Percentiles rank a stretch among this genome's conserved stretches.
Conservation (phyloP, 2,113 vertebrate genomes). For the Carlito syrichta region DNA sequence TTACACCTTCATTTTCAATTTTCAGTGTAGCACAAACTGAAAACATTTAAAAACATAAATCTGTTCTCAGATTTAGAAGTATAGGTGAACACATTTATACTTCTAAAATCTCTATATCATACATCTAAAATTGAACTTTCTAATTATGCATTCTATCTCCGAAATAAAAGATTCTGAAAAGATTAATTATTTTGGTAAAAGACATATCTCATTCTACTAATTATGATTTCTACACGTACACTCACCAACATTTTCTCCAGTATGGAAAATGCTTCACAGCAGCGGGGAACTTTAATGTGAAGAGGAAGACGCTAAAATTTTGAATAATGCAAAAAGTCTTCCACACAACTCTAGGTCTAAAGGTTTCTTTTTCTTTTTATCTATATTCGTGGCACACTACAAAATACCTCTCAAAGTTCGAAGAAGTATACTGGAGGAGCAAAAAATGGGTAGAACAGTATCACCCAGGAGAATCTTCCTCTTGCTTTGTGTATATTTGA, state of each 20-base stretch:
- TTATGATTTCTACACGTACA: background rate
- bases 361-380: background rate
- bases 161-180: background rate
- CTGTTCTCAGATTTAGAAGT: background rate
- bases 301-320: background rate
- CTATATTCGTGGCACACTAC: background rate
- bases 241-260: background rate
- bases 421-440: background rate
- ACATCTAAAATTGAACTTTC: background rate
- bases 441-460: background rate
- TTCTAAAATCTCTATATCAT: background rate
- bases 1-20: background rate
- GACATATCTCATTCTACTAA: background rate
- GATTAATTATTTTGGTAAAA: background rate
- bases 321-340: background rate
- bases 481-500: background rate
- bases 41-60: background rate
- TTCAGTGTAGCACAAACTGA: background rate
- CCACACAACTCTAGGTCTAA: background rate
- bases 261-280: background rate
- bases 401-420: background rate
- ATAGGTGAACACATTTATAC: background rate
- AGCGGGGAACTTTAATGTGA: background rate
- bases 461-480: background rate
- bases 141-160: background rate